A percentile compares a stretch with the other conserved stretches of the same genome.
These are phyloP conservation scores for Apteryx mantelli DNA, from an alignment of 2,113 vertebrate species.

Conservation along the genomic window DNA sequence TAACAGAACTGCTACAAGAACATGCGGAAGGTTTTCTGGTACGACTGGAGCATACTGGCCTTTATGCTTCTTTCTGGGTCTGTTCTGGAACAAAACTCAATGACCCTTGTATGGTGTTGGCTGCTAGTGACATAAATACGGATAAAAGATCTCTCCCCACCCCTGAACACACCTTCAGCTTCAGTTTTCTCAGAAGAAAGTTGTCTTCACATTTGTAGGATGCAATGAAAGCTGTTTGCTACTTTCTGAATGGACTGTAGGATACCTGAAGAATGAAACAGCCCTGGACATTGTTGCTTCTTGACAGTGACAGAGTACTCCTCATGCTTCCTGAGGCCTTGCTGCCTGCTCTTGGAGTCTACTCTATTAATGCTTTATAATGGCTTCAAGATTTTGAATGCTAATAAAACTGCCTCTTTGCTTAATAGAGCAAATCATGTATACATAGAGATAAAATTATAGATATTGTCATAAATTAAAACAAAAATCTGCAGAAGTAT, in stretches of 20 bases:
- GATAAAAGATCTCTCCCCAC: not conserved
- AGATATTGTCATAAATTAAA: not conserved
- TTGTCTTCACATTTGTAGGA: not conserved
- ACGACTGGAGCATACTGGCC: not conserved
- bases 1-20: not conserved
- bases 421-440: not conserved
- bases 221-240: not conserved
- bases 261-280: not conserved
- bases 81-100: not conserved
- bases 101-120: not conserved
- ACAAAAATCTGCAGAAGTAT: not conserved
- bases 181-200: not conserved
- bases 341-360: no score
- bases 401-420: not conserved
- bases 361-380: no score
- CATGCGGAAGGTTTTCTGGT: rapidly evolving
- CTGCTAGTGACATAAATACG: not conserved
- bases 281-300: not conserved
- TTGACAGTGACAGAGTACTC: not conserved
- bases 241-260: not conserved
- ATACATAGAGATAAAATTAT: not conserved
- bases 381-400: not conserved
- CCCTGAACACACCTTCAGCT: not conserved
- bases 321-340: not conserved
- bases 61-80: not conserved